Conservation (phyloP, 2,888 invertebrate genomes). For the Hymenopus coronatus region DNA sequence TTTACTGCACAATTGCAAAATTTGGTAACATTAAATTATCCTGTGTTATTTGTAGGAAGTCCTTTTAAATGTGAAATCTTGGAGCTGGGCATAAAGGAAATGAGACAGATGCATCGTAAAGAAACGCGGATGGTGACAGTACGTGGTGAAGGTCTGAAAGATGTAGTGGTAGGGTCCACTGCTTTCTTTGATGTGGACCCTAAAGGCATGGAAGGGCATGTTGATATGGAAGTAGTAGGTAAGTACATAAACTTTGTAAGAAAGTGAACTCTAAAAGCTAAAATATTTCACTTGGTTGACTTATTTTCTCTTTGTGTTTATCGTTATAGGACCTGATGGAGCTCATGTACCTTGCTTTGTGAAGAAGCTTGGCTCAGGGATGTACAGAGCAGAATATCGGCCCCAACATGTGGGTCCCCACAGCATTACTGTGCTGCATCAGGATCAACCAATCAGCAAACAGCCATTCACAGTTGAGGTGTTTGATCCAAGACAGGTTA, state of each 20-base stretch:
- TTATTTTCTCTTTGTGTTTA: no score
- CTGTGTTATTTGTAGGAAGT: constrained; percentile 57
- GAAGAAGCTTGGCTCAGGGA: constrained; percentile 44
- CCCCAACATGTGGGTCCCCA: constrained; percentile 74
- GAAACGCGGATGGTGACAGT: constrained; percentile 39
- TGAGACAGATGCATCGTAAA: constrained; percentile 36
- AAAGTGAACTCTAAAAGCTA: not conserved
- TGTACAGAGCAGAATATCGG: constrained; percentile 68
- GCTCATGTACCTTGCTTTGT: constrained; percentile 49
- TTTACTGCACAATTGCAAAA: no score
- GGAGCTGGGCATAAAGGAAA: constrained; percentile 46
- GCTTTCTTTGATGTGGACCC: constrained; percentile 50
- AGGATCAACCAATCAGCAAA: constrained; percentile 59
- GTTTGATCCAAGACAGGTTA: constrained; percentile 72
- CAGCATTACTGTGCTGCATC: constrained; percentile 63
- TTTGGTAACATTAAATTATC: no score
- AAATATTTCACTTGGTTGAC: not conserved
- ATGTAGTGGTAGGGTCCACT: constrained; percentile 47
- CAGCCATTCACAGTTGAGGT: constrained; percentile 70
- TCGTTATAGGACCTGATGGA: constrained; percentile 51
- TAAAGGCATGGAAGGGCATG: constrained; percentile 49
- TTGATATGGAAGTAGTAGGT: constrained; percentile 53
- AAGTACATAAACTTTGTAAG: constrained; percentile 23
- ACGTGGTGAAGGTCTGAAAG: constrained; percentile 47
- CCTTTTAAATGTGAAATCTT: constrained; percentile 79